Percentiles rank a stretch among this genome's conserved stretches.
These are phyloP conservation scores for Crocuta crocuta DNA, from an alignment of 2,113 vertebrate species.

Conservation along the genomic window DNA sequence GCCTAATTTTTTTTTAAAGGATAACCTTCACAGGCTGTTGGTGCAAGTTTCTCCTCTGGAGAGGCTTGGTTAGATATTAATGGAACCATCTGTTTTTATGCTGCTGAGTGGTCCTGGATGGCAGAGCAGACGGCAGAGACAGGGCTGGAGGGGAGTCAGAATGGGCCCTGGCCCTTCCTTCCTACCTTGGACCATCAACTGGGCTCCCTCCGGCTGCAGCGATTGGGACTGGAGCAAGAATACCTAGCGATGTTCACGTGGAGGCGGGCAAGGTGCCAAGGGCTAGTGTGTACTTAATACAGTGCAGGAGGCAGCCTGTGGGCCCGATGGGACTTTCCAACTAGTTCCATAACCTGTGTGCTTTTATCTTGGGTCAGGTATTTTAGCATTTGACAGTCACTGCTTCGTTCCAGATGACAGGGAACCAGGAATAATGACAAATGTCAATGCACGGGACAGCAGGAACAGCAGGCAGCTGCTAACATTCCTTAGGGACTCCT, in stretches of 20 bases:
- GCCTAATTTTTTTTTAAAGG: neutral
- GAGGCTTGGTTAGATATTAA: neutral
- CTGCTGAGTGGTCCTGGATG: neutral
- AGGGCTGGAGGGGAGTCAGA: neutral
- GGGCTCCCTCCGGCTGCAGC: neutral
- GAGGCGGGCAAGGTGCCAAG: neutral
- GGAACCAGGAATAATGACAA: neutral
- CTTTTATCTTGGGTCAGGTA: neutral
- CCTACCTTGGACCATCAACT: neutral
- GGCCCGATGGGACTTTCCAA: neutral
- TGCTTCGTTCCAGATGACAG: neutral
- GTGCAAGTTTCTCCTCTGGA: neutral
- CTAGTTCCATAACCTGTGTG: neutral
- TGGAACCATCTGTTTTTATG: neutral
- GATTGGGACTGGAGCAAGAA: neutral
- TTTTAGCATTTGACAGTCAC: neutral
- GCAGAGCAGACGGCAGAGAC: neutral
- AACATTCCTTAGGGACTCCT: neutral
- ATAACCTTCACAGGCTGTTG: neutral
- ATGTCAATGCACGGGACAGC: neutral
- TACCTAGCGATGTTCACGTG: rapidly evolving
- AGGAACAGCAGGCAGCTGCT: neutral
- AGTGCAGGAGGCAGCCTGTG: neutral
- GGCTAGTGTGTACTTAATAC: neutral
- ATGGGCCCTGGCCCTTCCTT: neutral